These are phyloP conservation scores for Aurelia coerulea DNA, from an alignment of 30 jellyfish, hydroid and myxozoan species.

Conservation along the genomic window DNA sequence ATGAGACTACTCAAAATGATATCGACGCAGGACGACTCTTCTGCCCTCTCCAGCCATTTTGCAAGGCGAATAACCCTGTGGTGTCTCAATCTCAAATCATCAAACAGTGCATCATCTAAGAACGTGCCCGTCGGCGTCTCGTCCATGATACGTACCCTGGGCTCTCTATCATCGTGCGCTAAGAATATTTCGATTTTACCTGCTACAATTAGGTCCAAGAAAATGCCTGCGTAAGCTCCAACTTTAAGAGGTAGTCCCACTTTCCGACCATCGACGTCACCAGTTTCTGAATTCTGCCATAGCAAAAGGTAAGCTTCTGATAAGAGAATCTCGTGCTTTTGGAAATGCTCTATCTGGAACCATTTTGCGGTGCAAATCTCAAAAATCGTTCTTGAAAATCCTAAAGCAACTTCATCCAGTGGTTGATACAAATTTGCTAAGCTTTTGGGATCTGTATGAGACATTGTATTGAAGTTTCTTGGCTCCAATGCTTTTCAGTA, in stretches of 20 bases:
- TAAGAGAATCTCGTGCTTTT: constrained; percentile 76
- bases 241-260: constrained; percentile 95
- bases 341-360: constrained; percentile 71
- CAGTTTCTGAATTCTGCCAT: constrained; percentile 99
- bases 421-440: constrained; percentile 96
- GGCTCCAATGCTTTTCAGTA: neutral
- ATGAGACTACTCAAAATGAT: constrained; percentile 77
- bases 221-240: constrained; percentile 96
- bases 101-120: constrained; percentile 87
- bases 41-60: constrained; percentile 94
- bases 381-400: constrained; percentile 72
- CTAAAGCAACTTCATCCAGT: constrained; percentile 93
- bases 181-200: constrained; percentile 75
- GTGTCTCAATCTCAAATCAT: constrained; percentile 74
- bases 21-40: constrained; percentile 92
- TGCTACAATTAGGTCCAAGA: constrained; percentile 84
- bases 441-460: constrained; percentile 95
- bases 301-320: constrained; percentile 95
- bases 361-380: constrained; percentile 73
- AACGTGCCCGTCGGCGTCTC: constrained; percentile 70
- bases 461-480: constrained; percentile 14
- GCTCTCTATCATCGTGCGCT: constrained; percentile 78
- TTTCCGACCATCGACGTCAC: constrained; percentile 94
- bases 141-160: constrained; percentile 79
- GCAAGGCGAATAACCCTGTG: constrained; percentile 74